A percentile compares a stretch with the other conserved stretches of the same genome.
phyloP scores from a whole-genome alignment of 2,888 invertebrate genomes.

The Dryobotodes eremita region DNA sequence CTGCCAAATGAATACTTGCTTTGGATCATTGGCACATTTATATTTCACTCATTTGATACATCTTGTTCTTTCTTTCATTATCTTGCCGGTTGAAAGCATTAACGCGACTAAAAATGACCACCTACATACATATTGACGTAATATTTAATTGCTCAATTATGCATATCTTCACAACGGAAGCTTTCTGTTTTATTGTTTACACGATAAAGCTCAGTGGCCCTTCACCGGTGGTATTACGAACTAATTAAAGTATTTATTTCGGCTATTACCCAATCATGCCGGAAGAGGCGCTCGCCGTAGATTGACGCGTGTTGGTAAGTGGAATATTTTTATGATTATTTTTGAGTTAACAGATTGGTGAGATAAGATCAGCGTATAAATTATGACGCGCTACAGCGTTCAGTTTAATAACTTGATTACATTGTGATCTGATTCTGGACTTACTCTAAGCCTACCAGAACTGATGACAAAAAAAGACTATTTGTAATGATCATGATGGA shows the following conservation, averaged over 20 bases:
- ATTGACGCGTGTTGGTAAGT: slow-evolving; percentile 45
- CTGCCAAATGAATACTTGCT: background rate
- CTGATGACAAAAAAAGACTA: background rate
- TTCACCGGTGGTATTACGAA: slow-evolving; percentile 33
- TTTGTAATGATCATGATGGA: background rate
- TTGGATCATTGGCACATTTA: background rate
- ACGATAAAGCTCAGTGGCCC: slow-evolving; percentile 41
- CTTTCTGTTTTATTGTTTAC: slow-evolving; percentile 59
- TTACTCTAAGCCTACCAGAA: too few species aligned
- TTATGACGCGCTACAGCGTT: slow-evolving; percentile 15
- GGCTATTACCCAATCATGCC: slow-evolving; percentile 54
- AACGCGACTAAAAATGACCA: background rate
- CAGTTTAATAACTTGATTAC: background rate
- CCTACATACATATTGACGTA: slow-evolving; percentile 14
- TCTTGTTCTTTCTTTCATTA: background rate
- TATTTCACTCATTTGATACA: background rate
- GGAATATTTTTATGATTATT: slow-evolving; percentile 26
- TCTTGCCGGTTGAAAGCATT: background rate
- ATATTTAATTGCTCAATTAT: slow-evolving; percentile 33
- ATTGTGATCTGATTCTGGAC: background rate
- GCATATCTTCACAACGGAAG: slow-evolving; percentile 44
- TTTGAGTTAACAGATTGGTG: slow-evolving; percentile 22
- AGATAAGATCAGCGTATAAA: slow-evolving; percentile 40
- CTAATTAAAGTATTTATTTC: slow-evolving; percentile 34
- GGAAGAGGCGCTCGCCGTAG: slow-evolving; percentile 43